These are phyloP conservation scores for Rachycentron canadum DNA, from an alignment of 2,797 vertebrate genomes.

Conservation along the genomic window DNA sequence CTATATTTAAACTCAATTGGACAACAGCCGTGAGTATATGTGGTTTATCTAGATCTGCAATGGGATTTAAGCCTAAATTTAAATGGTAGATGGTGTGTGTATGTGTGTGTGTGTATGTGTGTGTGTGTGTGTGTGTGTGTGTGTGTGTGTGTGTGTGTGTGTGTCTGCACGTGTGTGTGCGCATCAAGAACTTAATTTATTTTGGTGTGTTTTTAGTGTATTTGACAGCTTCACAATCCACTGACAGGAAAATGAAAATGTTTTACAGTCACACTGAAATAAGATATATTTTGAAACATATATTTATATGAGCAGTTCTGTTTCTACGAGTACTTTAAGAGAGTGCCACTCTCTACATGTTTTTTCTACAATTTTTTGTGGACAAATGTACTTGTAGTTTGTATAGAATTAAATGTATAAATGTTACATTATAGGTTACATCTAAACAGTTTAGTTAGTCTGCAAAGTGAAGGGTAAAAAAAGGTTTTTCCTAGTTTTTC, in stretches of 20 bases:
- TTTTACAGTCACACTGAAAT: not conserved
- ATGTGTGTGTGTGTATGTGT: not conserved
- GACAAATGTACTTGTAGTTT: not conserved
- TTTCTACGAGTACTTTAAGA: not conserved
- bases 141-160: no score
- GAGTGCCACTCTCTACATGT: no score
- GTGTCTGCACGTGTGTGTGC: not conserved
- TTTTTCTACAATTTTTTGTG: not conserved
- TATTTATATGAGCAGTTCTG: not conserved
- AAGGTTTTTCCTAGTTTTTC: not conserved
- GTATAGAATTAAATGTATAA: not conserved
- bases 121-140: no score
- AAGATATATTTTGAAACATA: not conserved
- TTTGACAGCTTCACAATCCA: not conserved
- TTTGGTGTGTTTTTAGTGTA: not conserved
- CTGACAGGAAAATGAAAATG: not conserved
- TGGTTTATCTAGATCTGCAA: constrained; percentile 18
- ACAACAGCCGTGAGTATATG: constrained; percentile 13
- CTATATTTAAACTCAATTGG: constrained; percentile 45
- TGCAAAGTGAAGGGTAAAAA: not conserved
- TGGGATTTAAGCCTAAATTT: not conserved
- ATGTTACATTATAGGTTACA: not conserved
- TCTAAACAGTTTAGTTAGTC: not conserved
- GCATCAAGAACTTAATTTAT: not conserved
- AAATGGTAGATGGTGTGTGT: not conserved